A percentile compares a stretch with the other conserved stretches of the same genome.
phyloP scores from a whole-genome alignment of 2,797 vertebrate species.

The Gadopsis marmoratus region DNA sequence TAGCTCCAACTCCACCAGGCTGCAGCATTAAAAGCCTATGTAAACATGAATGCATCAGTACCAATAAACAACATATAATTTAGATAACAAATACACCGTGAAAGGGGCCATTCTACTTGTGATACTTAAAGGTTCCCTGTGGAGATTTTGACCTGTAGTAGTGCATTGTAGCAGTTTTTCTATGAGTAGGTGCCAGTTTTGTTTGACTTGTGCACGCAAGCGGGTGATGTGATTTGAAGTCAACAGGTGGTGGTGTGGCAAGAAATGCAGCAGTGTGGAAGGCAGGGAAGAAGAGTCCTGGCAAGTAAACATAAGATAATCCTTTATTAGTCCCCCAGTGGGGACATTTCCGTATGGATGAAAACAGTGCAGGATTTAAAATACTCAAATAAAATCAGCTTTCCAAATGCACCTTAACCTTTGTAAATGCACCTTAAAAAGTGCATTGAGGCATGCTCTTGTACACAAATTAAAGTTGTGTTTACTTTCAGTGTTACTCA shows the following conservation, averaged over 20 bases:
- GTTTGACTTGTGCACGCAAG: background rate
- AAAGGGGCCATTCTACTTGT: background rate
- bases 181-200: background rate
- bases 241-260: too few relatives aligned
- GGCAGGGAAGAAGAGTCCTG: background rate
- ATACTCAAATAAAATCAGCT: background rate
- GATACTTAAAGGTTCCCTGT: background rate
- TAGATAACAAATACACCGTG: background rate
- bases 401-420: background rate
- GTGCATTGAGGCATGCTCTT: background rate
- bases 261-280: background rate
- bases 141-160: background rate
- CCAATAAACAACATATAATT: background rate
- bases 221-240: too few relatives aligned
- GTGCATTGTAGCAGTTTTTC: background rate
- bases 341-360: background rate
- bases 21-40: background rate
- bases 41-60: background rate
- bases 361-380: background rate
- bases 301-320: background rate
- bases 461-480: background rate
- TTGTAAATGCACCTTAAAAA: background rate
- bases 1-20: background rate
- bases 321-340: too few relatives aligned
- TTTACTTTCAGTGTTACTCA: background rate